Evolutionary conservation across 2,797 vertebrate genomes (phyloP).

Genomic region (Aldrovandia affinis): DNA sequence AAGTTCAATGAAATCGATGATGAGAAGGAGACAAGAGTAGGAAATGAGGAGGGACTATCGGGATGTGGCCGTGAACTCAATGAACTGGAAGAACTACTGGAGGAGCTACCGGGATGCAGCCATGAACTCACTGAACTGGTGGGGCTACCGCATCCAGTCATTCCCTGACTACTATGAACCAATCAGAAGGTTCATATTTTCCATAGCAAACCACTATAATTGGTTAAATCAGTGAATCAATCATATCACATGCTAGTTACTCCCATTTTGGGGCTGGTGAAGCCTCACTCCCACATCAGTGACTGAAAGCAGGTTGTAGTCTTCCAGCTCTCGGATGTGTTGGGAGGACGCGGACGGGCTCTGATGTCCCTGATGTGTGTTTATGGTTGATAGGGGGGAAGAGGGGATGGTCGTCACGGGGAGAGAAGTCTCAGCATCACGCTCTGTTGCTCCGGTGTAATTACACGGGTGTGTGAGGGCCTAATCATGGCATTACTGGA

Average conservation of each 20-base stretch:
- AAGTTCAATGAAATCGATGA: no score
- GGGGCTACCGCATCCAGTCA: not conserved
- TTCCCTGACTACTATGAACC: not conserved
- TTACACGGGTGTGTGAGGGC: slow-evolving; percentile 20
- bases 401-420: no score
- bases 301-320: not conserved
- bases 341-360: not conserved
- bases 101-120: no score
- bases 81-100: no score
- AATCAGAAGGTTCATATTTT: not conserved
- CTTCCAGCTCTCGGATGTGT: not conserved
- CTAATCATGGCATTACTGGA: slow-evolving; percentile 16
- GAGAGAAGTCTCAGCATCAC: not conserved
- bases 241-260: not conserved
- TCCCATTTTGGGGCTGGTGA: not conserved
- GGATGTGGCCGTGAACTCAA: no score
- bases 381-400: not conserved
- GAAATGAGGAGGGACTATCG: no score
- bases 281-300: not conserved
- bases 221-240: not conserved
- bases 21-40: no score
- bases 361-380: not conserved
- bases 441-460: slow-evolving; percentile 5
- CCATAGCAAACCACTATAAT: no score
- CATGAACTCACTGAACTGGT: not conserved